These are phyloP conservation scores for Panorpa germanica DNA, from an alignment of 2,888 invertebrate species.

Conservation along the genomic window DNA sequence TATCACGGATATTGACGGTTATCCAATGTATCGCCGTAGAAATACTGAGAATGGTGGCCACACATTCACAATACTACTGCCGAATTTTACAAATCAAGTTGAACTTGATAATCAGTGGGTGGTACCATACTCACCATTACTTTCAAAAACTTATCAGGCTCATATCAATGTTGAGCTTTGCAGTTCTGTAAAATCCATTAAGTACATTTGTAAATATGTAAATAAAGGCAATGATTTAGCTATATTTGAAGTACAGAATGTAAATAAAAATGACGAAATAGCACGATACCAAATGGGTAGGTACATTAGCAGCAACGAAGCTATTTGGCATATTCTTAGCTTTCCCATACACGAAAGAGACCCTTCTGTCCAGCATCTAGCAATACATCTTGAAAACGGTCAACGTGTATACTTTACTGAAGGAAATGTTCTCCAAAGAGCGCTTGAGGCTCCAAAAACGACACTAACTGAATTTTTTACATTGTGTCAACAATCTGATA, in stretches of 20 bases:
- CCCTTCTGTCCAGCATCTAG: slow-evolving; percentile 15
- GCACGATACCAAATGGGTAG: slow-evolving; percentile 13
- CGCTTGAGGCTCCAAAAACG: slow-evolving; percentile 10
- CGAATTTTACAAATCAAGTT: slow-evolving; percentile 9
- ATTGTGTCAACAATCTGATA: slow-evolving; percentile 11
- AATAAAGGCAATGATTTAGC: slow-evolving; percentile 17
- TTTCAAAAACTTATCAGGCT: slow-evolving; percentile 14
- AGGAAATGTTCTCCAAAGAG: slow-evolving; percentile 11
- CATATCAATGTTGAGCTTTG: slow-evolving; percentile 20
- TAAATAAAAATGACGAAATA: slow-evolving; percentile 14
- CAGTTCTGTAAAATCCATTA: slow-evolving; percentile 19
- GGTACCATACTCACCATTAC: slow-evolving; percentile 16
- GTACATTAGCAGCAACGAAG: slow-evolving; percentile 14
- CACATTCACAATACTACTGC: slow-evolving; percentile 5
- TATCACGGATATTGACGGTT: slow-evolving; percentile 11
- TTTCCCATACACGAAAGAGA: slow-evolving; percentile 15
- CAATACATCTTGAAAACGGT: slow-evolving; percentile 16
- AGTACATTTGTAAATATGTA: slow-evolving; percentile 20
- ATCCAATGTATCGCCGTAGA: slow-evolving; percentile 10
- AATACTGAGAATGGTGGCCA: slow-evolving; percentile 7
- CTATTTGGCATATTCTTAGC: slow-evolving; percentile 15
- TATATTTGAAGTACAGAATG: slow-evolving; percentile 11
- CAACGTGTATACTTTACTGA: slow-evolving; percentile 15
- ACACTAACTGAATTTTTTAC: slow-evolving; percentile 15
- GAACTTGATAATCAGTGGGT: slow-evolving; percentile 15